Conservation (phyloP, 2,113 vertebrate genomes). For the Sphaerodactylus townsendi region DNA sequence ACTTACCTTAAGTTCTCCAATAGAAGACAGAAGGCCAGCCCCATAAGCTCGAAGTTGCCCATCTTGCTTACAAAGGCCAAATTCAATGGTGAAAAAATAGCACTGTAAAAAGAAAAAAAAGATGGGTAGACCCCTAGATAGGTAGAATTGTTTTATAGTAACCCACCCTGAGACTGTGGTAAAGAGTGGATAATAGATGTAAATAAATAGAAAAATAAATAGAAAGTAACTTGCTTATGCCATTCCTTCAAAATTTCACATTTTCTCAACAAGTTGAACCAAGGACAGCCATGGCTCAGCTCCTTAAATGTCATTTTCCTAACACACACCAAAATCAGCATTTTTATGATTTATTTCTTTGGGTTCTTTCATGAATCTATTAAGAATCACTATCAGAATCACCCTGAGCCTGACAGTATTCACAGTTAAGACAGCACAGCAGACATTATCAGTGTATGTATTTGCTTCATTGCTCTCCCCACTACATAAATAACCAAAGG, state of each 20-base stretch:
- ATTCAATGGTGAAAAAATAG: constrained; percentile 99
- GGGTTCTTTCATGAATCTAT: neutral
- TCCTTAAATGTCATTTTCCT: constrained; percentile 24
- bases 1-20: constrained; percentile 91
- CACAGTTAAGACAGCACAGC: neutral
- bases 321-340: neutral
- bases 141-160: no score
- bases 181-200: no score
- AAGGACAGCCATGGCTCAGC: constrained; percentile 4
- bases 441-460: no score
- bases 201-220: no score
- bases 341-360: constrained; percentile 6
- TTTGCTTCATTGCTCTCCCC: neutral
- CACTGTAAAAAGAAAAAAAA: constrained; percentile 78
- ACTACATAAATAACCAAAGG: neutral
- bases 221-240: constrained; percentile 7
- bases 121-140: no score
- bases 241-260: constrained; percentile 25
- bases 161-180: no score
- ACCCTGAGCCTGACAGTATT: neutral
- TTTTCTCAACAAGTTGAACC: constrained; percentile 34
- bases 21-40: constrained; percentile 94
- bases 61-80: constrained; percentile 97
- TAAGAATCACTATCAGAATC: neutral
- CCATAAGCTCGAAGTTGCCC: constrained; percentile 95